Base-by-base conservation (phyloP, 2,113 vertebrate genomes). In the Notarius lentiginosus region DNA sequence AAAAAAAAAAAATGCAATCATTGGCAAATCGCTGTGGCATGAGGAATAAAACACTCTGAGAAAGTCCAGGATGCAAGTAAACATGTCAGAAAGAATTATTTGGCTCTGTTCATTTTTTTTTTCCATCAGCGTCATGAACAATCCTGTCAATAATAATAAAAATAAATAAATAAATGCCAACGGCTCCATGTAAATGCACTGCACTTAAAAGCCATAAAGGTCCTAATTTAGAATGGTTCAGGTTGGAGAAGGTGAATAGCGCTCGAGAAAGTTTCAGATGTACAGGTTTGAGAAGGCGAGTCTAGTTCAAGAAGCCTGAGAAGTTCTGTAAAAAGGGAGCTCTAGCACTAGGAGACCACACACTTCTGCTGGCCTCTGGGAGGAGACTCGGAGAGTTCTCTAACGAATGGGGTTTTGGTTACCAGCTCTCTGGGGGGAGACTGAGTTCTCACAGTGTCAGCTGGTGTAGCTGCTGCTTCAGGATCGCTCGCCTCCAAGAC, bases 311-410 rank as follows among this genome's bases (percentile, higher is more conserved):
- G 24, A 80, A 5, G 84, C 34, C 24, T 12, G 53, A 82, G 79
- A 92, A 17, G 86, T 83, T 86, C 70, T 79, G 47, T 20, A 61
- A n/a, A 61, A 51, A 76, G 83, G 86, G 27, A n/a, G 30, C 79
- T 84, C 87, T 90, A 90, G 66, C 60, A 81, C 91, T 96, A 96
- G 85, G 94, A 95, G 87, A 95, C 88, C 75, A 95, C 90, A 63
- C 95, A 96, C 90, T 81, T 94, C 88, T 91, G 92, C 86, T 91
- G 92, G 86, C 89, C 30, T 83, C 82, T 86, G 79, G 92, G 49
- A 91, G 90, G 58, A 82, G 92, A 7, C 72, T 89, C 90, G 92
- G 93, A 89, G 90, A 82, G 84, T 51, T 90, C 90, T 17, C 83
- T 91, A 82, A 88, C 82, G 49, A 92, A 85, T 20, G 93, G 88